Conservation (phyloP, 1,140 invertebrate genomes). For the Luehdorfia chinensis region DNA sequence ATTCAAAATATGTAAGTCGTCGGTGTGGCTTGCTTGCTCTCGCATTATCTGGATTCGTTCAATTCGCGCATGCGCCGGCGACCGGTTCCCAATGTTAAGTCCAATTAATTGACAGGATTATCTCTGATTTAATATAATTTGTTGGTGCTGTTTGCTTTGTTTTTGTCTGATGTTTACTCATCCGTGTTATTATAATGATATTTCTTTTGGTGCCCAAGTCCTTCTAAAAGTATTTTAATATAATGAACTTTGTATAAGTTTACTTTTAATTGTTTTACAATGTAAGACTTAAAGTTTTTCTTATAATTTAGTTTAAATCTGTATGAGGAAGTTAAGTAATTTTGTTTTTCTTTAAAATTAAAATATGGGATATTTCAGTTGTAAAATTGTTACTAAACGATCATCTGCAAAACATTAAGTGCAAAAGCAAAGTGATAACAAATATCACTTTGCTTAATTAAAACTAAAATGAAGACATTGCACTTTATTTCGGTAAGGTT, state of each 20-base stretch:
- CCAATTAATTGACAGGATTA: slow-evolving; percentile 77
- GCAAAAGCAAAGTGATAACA: no score
- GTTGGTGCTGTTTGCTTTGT: slow-evolving; percentile 68
- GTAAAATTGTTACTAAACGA: no score
- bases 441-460: no score
- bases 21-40: slow-evolving; percentile 44
- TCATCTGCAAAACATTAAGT: no score
- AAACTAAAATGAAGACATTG: no score
- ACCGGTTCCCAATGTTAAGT: slow-evolving; percentile 70
- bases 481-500: no score
- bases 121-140: slow-evolving; percentile 75
- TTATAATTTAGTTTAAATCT: no score
- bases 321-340: no score
- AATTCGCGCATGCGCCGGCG: slow-evolving; percentile 58
- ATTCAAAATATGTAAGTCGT: slow-evolving; percentile 25
- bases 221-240: slow-evolving; percentile 22
- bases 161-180: slow-evolving; percentile 39
- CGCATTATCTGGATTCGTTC: slow-evolving; percentile 43
- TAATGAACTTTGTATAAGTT: slow-evolving; percentile 18
- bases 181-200: slow-evolving; percentile 36
- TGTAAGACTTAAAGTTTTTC: no score
- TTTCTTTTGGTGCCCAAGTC: slow-evolving; percentile 10
- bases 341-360: no score
- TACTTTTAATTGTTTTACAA: slow-evolving; percentile 12
- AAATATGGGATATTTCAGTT: no score